phyloP scores from a whole-genome alignment of 35 echinoderm and acorn worm genomes.

The Lytechinus variegatus region DNA sequence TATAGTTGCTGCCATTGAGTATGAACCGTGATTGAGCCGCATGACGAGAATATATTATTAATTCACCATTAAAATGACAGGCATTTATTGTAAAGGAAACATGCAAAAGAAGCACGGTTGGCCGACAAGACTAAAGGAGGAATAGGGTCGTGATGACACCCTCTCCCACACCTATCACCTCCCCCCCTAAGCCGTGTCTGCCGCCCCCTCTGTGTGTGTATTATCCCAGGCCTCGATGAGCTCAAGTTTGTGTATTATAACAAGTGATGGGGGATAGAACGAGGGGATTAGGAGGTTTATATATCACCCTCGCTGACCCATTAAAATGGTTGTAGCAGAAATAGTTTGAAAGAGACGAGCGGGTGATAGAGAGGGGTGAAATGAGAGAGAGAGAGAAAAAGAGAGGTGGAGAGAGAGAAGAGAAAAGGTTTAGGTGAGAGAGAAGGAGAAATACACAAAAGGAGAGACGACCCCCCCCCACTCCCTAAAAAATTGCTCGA shows the following conservation, averaged over 20 bases:
- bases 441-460: background rate
- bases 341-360: conserved; percentile 6
- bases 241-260: conserved; percentile 57
- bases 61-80: background rate
- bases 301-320: conserved; percentile 33
- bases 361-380: background rate
- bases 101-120: background rate
- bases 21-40: background rate
- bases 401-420: too few relatives aligned
- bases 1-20: background rate
- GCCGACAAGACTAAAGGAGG: background rate
- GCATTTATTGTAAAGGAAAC: background rate
- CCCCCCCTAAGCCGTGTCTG: background rate
- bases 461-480: background rate
- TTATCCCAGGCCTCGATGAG: conserved; percentile 34
- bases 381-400: background rate
- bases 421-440: background rate
- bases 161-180: background rate
- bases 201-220: conserved; percentile 42
- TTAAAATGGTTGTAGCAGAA: conserved; percentile 47
- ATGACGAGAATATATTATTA: background rate
- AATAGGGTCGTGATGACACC: background rate
- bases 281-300: conserved; percentile 45
- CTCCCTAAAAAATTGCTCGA: too few relatives aligned
- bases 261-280: conserved; percentile 46